Evolutionary conservation across 2,113 vertebrate genomes (phyloP).

Genomic region (Ciconia stormi): DNA sequence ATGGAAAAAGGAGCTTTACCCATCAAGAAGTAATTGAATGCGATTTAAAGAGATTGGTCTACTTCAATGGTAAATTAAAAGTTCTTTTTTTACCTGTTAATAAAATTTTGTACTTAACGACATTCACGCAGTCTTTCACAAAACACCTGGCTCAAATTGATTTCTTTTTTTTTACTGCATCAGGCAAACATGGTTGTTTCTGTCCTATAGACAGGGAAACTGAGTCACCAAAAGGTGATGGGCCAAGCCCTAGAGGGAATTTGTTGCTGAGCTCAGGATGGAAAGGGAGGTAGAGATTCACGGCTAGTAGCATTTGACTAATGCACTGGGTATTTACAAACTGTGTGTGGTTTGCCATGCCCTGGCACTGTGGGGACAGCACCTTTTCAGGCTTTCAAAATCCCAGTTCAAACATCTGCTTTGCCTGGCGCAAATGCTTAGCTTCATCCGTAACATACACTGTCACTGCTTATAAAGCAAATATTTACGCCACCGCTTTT

Average conservation of each 20-base stretch:
- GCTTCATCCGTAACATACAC: neutral
- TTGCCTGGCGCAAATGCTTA: neutral
- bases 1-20: neutral
- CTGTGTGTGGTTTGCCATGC: neutral
- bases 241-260: neutral
- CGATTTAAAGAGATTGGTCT: conserved; percentile 5
- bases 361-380: neutral
- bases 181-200: neutral
- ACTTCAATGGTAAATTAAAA: conserved; percentile 36
- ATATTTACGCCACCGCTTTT: neutral
- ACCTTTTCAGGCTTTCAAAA: neutral
- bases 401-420: neutral
- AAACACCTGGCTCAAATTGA: neutral
- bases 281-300: neutral
- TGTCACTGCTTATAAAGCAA: neutral
- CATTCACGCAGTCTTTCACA: neutral
- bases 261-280: neutral
- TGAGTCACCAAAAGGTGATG: neutral
- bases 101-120: conserved; percentile 11
- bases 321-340: neutral
- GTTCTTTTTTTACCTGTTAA: conserved; percentile 12
- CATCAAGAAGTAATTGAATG: conserved; percentile 31
- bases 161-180: neutral
- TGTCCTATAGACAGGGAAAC: neutral
- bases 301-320: neutral